Evolutionary conservation across 2,113 vertebrate species (phyloP).

Genomic region (Geococcyx californianus): DNA sequence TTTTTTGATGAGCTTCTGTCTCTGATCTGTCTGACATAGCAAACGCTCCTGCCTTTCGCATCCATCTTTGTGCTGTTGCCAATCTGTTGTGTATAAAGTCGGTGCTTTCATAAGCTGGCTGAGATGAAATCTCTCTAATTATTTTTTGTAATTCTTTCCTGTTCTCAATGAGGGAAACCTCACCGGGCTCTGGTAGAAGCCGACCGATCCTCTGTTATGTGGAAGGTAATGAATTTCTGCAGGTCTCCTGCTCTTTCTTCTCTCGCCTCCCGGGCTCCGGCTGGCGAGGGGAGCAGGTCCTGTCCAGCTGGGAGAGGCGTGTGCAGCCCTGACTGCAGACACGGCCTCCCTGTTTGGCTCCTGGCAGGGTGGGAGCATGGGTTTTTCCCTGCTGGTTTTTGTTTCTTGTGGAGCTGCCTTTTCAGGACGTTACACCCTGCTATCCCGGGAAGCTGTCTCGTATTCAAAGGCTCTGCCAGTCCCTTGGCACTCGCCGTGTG

Average conservation of each 20-base stretch:
- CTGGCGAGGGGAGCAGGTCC: conserved; percentile 30
- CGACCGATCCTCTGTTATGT: conserved; percentile 34
- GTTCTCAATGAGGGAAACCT: conserved; percentile 57
- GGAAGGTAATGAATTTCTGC: conserved; percentile 54
- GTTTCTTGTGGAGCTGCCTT: conserved; percentile 49
- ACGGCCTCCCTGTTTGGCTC: conserved; percentile 34
- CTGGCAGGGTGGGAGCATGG: conserved; percentile 42
- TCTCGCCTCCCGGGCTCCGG: not conserved
- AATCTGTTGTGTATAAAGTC: conserved; percentile 64
- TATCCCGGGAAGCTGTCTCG: conserved; percentile 2
- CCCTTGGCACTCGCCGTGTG: not conserved
- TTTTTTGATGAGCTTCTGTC: conserved; percentile 66
- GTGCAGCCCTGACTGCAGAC: conserved; percentile 44
- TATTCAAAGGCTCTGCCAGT: conserved; percentile 49
- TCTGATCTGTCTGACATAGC: conserved; percentile 65
- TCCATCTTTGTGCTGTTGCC: conserved; percentile 62
- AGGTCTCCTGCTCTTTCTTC: not conserved
- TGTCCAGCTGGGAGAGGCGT: not conserved
- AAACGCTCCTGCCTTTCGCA: conserved; percentile 59
- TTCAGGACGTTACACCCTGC: conserved; percentile 43
- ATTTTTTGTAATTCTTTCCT: conserved; percentile 67
- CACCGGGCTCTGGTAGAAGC: conserved; percentile 3
- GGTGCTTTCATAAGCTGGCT: conserved; percentile 47
- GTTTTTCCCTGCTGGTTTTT: conserved; percentile 27
- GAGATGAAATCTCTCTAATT: conserved; percentile 69